Conservation (phyloP, 2,113 vertebrate genomes). For the Columbina picui region DNA sequence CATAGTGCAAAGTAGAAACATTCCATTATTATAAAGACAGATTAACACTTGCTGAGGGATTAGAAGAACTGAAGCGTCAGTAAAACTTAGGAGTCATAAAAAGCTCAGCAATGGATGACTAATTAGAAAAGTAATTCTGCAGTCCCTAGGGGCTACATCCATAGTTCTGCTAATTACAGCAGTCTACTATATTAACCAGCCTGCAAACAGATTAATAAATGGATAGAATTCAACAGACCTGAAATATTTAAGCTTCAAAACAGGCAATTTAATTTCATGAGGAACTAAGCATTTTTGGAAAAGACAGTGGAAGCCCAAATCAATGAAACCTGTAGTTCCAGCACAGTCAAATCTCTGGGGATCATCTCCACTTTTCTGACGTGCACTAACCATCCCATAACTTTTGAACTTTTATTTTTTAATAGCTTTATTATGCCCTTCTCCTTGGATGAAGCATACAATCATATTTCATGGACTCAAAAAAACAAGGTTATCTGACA, state of each 20-base stretch:
- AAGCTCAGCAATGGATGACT: neutral
- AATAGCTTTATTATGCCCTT: neutral
- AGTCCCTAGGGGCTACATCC: neutral
- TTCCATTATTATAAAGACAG: neutral
- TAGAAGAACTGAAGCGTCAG: slow-evolving; percentile 8
- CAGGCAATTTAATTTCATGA: slow-evolving; percentile 11
- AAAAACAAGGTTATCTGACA: neutral
- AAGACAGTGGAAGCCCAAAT: neutral
- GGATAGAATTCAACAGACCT: neutral
- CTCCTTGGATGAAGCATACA: neutral
- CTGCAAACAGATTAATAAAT: slow-evolving; percentile 20
- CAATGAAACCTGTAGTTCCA: neutral
- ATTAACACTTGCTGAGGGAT: slow-evolving; percentile 15
- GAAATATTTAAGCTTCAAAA: slow-evolving; percentile 47
- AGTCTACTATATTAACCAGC: neutral
- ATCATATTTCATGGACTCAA: neutral
- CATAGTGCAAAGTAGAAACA: neutral
- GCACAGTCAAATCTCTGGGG: neutral
- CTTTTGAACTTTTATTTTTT: neutral
- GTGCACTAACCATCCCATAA: neutral
- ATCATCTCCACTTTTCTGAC: neutral
- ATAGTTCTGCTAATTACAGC: neutral
- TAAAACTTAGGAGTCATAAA: slow-evolving; percentile 14
- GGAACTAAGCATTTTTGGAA: slow-evolving; percentile 26
- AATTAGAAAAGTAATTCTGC: slow-evolving; percentile 33